These are phyloP conservation scores for Porites australiensis DNA, from an alignment of 64 coral and sea anemone genomes.

Conservation along the genomic window DNA sequence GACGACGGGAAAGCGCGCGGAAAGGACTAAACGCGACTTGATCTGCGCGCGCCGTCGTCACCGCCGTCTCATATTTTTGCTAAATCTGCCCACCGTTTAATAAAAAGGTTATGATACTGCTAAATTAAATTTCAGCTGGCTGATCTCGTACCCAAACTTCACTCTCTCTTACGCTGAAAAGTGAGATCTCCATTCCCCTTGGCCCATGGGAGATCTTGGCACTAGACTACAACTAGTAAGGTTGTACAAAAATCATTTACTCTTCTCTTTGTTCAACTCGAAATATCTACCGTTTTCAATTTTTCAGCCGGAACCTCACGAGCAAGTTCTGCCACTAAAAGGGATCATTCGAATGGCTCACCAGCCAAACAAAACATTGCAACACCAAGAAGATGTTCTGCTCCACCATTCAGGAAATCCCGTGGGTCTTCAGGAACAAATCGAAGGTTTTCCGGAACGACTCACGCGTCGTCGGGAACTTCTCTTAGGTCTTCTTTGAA, in stretches of 20 bases:
- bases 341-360: background rate
- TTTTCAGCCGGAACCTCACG: conserved; percentile 20
- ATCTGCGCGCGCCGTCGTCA: no score
- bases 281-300: background rate
- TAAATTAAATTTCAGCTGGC: no score
- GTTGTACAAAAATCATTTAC: background rate
- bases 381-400: background rate
- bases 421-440: background rate
- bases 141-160: no score
- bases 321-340: background rate
- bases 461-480: background rate
- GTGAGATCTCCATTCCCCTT: no score
- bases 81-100: no score
- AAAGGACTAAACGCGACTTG: no score
- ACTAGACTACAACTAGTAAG: no score
- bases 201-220: no score
- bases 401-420: background rate
- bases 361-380: background rate
- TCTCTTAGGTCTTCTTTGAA: background rate
- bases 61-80: no score
- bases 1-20: no score
- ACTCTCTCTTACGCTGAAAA: no score
- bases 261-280: background rate
- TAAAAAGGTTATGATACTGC: no score
- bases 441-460: background rate